Evolutionary conservation across 2,113 vertebrate genomes (phyloP).

Genomic region (Marmota monax): DNA sequence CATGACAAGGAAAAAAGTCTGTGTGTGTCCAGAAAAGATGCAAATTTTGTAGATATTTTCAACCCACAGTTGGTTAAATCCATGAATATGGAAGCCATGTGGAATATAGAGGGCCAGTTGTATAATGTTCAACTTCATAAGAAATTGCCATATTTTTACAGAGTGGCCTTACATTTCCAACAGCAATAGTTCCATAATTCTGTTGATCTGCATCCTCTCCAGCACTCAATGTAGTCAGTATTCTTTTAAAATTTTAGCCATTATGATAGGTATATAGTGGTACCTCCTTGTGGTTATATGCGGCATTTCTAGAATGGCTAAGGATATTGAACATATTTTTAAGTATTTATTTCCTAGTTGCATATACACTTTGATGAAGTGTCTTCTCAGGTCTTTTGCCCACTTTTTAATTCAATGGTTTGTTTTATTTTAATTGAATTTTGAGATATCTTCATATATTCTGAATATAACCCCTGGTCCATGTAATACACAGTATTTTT

Average conservation of each 20-base stretch:
- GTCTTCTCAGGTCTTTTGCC: too few relatives aligned
- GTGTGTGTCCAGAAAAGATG: not conserved
- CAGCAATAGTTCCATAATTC: not conserved
- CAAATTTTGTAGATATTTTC: not conserved
- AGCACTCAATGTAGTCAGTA: not conserved
- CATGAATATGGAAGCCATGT: not conserved
- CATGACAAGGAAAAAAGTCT: too few relatives aligned
- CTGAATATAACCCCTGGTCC: not conserved
- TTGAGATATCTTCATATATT: too few relatives aligned
- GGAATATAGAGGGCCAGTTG: too few relatives aligned
- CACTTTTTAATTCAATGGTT: too few relatives aligned
- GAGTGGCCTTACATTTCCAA: not conserved
- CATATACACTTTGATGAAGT: too few relatives aligned
- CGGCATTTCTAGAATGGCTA: not conserved
- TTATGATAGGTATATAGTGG: too few relatives aligned
- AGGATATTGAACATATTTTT: not conserved
- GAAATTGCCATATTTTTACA: too few relatives aligned
- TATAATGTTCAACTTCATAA: too few relatives aligned
- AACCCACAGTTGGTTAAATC: not conserved
- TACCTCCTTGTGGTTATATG: not conserved
- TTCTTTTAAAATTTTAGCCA: not conserved
- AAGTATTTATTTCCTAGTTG: not conserved
- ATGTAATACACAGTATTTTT: not conserved
- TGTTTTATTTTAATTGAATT: too few relatives aligned
- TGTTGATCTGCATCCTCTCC: not conserved